phyloP scores from a whole-genome alignment of 2,888 invertebrate species.

The Leptura quadrifasciata region DNA sequence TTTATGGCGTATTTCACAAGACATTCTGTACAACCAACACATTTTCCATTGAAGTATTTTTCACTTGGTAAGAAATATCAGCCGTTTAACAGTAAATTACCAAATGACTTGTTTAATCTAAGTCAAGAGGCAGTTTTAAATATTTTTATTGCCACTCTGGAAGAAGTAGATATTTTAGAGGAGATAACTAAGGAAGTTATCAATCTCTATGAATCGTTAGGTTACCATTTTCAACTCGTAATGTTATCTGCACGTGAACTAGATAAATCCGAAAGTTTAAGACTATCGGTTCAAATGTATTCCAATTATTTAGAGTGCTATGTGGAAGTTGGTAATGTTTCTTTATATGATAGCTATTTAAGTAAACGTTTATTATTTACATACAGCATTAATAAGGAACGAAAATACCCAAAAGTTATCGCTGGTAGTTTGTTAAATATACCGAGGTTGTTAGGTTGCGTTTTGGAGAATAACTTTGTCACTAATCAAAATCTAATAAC shows the following conservation, averaged over 20 bases:
- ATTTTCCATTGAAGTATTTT: slow-evolving; percentile 83
- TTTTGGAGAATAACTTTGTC: slow-evolving; percentile 79
- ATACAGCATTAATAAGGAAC: slow-evolving; percentile 76
- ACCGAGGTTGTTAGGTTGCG: slow-evolving; percentile 84
- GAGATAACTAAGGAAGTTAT: slow-evolving; percentile 75
- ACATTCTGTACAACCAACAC: slow-evolving; percentile 77
- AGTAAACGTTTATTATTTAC: slow-evolving; percentile 86
- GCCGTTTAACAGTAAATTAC: slow-evolving; percentile 71
- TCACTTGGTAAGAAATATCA: slow-evolving; percentile 83
- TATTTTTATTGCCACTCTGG: slow-evolving; percentile 78
- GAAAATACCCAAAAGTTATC: slow-evolving; percentile 81
- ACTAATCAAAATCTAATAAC: slow-evolving; percentile 44
- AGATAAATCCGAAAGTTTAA: slow-evolving; percentile 80
- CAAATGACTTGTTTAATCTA: slow-evolving; percentile 78
- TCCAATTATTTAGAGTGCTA: slow-evolving; percentile 80
- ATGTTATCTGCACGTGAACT: slow-evolving; percentile 80
- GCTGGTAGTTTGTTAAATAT: slow-evolving; percentile 85
- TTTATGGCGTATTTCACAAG: slow-evolving; percentile 85
- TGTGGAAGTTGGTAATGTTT: slow-evolving; percentile 84
- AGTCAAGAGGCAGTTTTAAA: slow-evolving; percentile 83
- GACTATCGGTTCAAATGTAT: slow-evolving; percentile 84
- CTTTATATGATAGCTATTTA: slow-evolving; percentile 83
- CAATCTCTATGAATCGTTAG: slow-evolving; percentile 79
- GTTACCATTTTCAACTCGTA: slow-evolving; percentile 81
- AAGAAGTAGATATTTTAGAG: slow-evolving; percentile 75